Conservation (phyloP, 1,140 invertebrate genomes). For the roundworm (Caenorhabditis elegans) region WBcel235 BX284606.5:5538001-5538500, state of each 20-base stretch:
- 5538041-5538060: too few species aligned
- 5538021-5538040: too few species aligned
- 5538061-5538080: too few species aligned
- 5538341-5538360: constrained; percentile 42
- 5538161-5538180: too few species aligned
- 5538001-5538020: too few species aligned
- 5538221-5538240: too few species aligned
- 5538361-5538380: constrained; percentile 13
- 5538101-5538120: too few species aligned
- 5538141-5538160: too few species aligned
- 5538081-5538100: too few species aligned
- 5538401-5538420: not conserved
- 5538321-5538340: constrained; percentile 52
- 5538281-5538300: constrained; percentile 48
- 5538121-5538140: too few species aligned
- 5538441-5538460: constrained; percentile 31
- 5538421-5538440: constrained; percentile 10
- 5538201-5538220: too few species aligned
- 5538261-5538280: constrained; percentile 49
- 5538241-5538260: constrained; percentile 47
- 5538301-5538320: constrained; percentile 50
- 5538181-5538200: too few species aligned
- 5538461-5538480: constrained; percentile 31
- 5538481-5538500: constrained; percentile 32
- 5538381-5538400: not conserved